Percentiles rank a stretch among this genome's conserved stretches.
Evolutionary conservation across 2,888 invertebrate genomes (phyloP).

Genomic region (Shargacucullia verbasci): DNA sequence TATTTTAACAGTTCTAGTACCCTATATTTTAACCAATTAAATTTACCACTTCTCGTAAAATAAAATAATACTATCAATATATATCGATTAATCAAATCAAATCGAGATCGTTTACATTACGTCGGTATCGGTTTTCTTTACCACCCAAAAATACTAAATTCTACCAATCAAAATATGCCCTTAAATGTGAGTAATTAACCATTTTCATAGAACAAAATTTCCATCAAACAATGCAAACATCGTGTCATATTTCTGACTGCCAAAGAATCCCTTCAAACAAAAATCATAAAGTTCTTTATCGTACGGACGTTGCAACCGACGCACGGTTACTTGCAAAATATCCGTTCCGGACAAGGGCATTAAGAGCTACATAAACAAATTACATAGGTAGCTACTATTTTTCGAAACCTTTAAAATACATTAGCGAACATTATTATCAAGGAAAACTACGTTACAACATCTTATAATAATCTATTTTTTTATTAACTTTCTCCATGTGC

Average conservation of each 20-base stretch:
- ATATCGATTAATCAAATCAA: too few relatives aligned
- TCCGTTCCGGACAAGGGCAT: slow-evolving; percentile 50
- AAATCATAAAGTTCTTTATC: slow-evolving; percentile 15
- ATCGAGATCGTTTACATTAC: too few relatives aligned
- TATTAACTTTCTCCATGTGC: too few relatives aligned
- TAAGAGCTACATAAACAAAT: slow-evolving; percentile 28
- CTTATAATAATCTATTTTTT: not conserved
- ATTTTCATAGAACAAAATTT: too few relatives aligned
- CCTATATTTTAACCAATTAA: too few relatives aligned
- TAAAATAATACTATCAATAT: too few relatives aligned
- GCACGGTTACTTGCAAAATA: slow-evolving; percentile 46
- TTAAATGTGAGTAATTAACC: too few relatives aligned
- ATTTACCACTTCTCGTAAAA: too few relatives aligned
- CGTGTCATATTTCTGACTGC: not conserved
- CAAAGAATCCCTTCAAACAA: not conserved
- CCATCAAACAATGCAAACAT: not conserved
- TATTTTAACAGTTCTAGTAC: too few relatives aligned
- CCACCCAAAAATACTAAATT: too few relatives aligned
- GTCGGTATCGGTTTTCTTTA: too few relatives aligned
- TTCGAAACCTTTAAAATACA: slow-evolving; percentile 33
- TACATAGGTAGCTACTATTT: slow-evolving; percentile 37
- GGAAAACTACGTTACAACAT: slow-evolving; percentile 14
- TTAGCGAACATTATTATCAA: slow-evolving; percentile 18
- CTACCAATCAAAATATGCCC: too few relatives aligned
- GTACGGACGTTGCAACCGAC: slow-evolving; percentile 48